A percentile compares a stretch with the other conserved stretches of the same genome.
Conservation (phyloP, 2,888 invertebrate species). For the Sipha maydis region DNA sequence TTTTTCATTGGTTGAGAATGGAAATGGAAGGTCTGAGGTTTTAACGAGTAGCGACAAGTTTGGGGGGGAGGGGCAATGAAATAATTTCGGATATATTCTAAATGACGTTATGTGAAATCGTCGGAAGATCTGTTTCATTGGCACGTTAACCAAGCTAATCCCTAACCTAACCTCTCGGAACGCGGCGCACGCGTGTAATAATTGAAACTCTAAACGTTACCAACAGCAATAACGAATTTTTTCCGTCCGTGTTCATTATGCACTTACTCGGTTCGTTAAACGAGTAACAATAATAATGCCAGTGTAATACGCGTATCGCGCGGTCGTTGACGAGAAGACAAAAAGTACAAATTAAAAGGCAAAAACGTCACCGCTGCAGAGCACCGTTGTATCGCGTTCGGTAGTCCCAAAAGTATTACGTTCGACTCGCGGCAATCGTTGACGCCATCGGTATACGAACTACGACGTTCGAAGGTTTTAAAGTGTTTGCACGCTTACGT, state of each 20-base stretch:
- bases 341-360: neutral
- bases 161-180: too few relatives aligned
- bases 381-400: neutral
- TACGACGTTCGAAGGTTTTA: too few relatives aligned
- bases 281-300: slow-evolving; percentile 10
- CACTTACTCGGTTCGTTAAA: slow-evolving; percentile 29
- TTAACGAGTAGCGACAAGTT: too few relatives aligned
- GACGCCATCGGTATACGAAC: neutral
- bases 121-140: too few relatives aligned
- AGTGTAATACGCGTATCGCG: neutral
- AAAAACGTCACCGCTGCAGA: neutral
- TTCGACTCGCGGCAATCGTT: neutral
- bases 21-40: too few relatives aligned
- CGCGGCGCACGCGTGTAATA: neutral
- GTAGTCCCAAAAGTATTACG: too few relatives aligned
- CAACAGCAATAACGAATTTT: neutral
- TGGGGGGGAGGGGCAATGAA: too few relatives aligned
- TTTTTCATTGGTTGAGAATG: too few relatives aligned
- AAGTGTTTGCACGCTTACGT: too few relatives aligned
- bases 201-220: slow-evolving; percentile 20
- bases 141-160: too few relatives aligned
- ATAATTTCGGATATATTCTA: too few relatives aligned
- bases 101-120: too few relatives aligned
- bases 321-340: neutral
- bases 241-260: neutral